Evolutionary conservation across 2,113 vertebrate genomes (phyloP), one percentile per base, ranked within the genome.

Genomic region (Gasterosteus aculeatus): DNA sequence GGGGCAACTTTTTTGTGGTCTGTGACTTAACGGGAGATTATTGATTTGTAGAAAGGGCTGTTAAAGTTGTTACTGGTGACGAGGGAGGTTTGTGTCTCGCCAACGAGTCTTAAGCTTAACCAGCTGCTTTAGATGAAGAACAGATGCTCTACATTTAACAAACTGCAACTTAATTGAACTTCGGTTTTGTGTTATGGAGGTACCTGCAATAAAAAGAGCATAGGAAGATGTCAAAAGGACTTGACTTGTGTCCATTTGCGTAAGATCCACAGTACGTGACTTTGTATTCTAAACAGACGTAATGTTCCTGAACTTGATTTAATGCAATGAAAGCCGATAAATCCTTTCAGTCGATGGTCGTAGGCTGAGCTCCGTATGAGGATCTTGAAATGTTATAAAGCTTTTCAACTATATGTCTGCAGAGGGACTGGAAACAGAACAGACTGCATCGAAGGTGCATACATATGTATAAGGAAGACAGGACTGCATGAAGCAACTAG

Each of bases 401-500:
- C 15, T 54, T 1, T 7, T 38, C 29, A 3, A 44, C 5, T 9
- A 49, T 38, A 9, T 67, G 22, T 72, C 18, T 68, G 66, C 35
- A 53, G n/a, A n/a, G 14, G 14, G 35, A 62, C 61, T 1, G 4
- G 7, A 64, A 15, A 15, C 7, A 1, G 26, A 42, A 35, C 10
- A 18, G 6, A 9, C 16, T 56, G 5, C n/a, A 22, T 69, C 56
- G 10, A 59, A 33, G 4, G 33, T 57, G 41, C 35, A 47, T n/a
- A 11, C 10, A 53, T 56, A 3, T 54, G 19, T 54, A 10, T 44
- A 35, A 47, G 4, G 2, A 15, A 59, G 51, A 3, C 7, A 18
- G 38, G 16, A 65, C 26, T 64, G 10, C 22, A 33, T 74, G 38
- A 80, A 75, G 60, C 54, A 53, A 75, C 38, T 69, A 26, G 35